phyloP scores from a whole-genome alignment of 2,888 invertebrate genomes.

The Andrena bucephala region DNA sequence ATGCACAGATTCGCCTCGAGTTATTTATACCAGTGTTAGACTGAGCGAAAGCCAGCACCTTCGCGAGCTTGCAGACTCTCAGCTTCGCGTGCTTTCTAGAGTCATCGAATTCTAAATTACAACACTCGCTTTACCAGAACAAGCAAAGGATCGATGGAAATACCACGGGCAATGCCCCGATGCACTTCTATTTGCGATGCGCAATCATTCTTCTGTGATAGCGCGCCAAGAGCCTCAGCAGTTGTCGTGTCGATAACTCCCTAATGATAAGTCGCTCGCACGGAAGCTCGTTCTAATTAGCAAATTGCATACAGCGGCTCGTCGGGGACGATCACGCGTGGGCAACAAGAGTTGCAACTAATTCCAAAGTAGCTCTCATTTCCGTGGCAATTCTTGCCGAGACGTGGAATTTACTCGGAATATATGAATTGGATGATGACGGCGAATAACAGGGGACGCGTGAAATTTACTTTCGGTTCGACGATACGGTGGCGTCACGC shows the following conservation, averaged over 20 bases:
- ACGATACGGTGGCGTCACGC: neutral
- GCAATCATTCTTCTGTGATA: neutral
- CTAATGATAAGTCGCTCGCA: neutral
- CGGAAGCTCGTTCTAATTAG: conserved; percentile 23
- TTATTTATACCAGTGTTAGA: conserved; percentile 74
- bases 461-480: conserved; percentile 9
- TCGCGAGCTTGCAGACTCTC: conserved; percentile 7
- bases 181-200: too few species aligned
- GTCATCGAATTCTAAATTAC: too few species aligned
- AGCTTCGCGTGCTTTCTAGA: conserved; percentile 42
- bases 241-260: conserved; percentile 1
- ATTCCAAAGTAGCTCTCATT: neutral
- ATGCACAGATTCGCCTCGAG: conserved; percentile 65
- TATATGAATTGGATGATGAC: neutral
- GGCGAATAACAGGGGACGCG: neutral
- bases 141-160: too few species aligned
- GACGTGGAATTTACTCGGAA: neutral
- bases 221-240: too few species aligned
- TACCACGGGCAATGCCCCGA: too few species aligned
- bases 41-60: conserved; percentile 32
- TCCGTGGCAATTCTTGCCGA: conserved; percentile 7
- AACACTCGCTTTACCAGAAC: too few species aligned
- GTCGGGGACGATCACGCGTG: neutral
- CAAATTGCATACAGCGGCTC: conserved; percentile 31
- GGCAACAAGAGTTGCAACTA: neutral